Conservation (phyloP, 2,888 invertebrate genomes). For the Phortica okadai region DNA sequence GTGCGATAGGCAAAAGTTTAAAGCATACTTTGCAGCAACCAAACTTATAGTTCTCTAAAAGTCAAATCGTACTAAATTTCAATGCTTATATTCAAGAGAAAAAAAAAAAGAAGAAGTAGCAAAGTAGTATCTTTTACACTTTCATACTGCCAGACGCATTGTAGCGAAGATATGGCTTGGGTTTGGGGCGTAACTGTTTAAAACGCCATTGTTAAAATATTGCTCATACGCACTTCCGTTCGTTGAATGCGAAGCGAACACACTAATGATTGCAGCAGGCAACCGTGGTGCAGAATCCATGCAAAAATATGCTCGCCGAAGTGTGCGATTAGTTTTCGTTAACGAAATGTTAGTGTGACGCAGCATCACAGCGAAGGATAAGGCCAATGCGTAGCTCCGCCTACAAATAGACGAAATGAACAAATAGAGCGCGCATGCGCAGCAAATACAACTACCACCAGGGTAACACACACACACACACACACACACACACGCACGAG, state of each 20-base stretch:
- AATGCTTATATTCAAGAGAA: neutral
- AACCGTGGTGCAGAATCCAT: conserved; percentile 18
- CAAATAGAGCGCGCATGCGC: conserved; percentile 62
- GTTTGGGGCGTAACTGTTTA: conserved; percentile 64
- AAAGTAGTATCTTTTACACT: neutral
- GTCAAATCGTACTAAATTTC: neutral
- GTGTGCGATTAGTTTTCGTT: conserved; percentile 5
- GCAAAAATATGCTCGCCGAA: neutral
- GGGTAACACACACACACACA: conserved; percentile 39
- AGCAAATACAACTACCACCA: conserved; percentile 45
- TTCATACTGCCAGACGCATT: neutral
- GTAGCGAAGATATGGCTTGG: conserved; percentile 42
- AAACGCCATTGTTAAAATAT: conserved; percentile 75
- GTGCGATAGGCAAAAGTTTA: conserved; percentile 34
- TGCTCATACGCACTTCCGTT: conserved; percentile 71
- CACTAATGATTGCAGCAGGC: conserved; percentile 24
- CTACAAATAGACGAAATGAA: conserved; percentile 39
- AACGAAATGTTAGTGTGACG: conserved; percentile 32
- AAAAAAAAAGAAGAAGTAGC: too few relatives aligned
- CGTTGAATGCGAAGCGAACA: neutral
- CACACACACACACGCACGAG: conserved; percentile 9
- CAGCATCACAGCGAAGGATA: conserved; percentile 34
- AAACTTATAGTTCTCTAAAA: neutral
- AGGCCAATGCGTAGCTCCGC: conserved; percentile 53
- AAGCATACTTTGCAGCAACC: conserved; percentile 7